Conservation (phyloP, 2,113 vertebrate species). For the Pseudopipra pipra region DNA sequence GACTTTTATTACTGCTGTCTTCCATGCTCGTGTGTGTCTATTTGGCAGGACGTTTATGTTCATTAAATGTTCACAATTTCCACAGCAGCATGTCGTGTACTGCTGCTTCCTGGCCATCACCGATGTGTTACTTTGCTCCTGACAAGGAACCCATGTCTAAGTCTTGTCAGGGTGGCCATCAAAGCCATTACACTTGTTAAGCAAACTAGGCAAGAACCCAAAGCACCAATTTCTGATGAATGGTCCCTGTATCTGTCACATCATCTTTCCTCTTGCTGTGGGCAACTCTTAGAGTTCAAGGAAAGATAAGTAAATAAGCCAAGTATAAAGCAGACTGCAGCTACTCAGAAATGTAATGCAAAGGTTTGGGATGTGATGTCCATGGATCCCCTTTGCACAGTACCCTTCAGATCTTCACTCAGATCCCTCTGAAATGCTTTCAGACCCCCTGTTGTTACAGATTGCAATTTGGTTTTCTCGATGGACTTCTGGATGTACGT, state of each 20-base stretch:
- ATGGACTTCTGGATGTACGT: neutral
- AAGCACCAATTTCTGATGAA: neutral
- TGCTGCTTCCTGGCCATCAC: neutral
- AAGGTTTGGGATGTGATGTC: neutral
- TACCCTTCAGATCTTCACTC: neutral
- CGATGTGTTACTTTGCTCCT: neutral
- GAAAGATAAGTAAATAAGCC: neutral
- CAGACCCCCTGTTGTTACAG: neutral
- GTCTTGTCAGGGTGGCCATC: neutral
- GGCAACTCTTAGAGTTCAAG: neutral
- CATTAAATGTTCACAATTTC: constrained; percentile 20
- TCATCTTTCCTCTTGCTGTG: neutral
- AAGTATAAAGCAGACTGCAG: neutral
- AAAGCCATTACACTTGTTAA: constrained; percentile 11
- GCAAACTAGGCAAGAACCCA: neutral
- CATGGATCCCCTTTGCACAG: neutral
- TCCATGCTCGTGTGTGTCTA: neutral
- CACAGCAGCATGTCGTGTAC: neutral
- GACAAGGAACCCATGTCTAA: neutral
- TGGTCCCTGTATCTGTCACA: neutral
- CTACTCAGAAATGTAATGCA: neutral
- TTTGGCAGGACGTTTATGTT: neutral
- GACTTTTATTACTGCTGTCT: constrained; percentile 1
- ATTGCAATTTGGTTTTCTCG: neutral
- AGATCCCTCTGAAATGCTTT: neutral